Conservation (phyloP, 2,797 vertebrate genomes). For the Leucoraja ocellata region DNA sequence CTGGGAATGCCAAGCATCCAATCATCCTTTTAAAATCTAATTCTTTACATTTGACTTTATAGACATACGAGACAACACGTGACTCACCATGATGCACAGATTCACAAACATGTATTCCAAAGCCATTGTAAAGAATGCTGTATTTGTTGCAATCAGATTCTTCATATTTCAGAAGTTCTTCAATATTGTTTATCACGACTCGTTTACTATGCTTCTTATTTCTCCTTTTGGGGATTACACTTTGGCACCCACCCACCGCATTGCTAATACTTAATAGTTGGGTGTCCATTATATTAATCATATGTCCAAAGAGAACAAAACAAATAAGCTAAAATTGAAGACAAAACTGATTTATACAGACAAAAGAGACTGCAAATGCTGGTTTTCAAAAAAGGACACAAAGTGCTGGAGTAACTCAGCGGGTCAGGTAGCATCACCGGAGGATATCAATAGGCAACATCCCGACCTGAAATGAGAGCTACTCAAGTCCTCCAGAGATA, state of each 20-base stretch:
- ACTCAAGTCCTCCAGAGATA: too few species aligned
- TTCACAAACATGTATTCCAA: not conserved
- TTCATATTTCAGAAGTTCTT: not conserved
- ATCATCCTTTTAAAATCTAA: not conserved
- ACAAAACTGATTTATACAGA: not conserved
- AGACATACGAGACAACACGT: not conserved
- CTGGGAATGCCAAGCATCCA: not conserved
- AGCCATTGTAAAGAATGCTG: not conserved
- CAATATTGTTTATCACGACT: not conserved
- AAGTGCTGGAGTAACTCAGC: too few species aligned
- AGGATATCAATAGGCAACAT: too few species aligned
- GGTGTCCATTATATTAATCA: not conserved
- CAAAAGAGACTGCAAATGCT: too few species aligned
- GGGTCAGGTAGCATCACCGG: too few species aligned
- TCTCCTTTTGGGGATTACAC: not conserved
- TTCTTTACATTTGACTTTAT: not conserved
- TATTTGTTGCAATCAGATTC: not conserved
- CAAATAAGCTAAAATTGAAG: not conserved
- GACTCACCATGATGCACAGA: too few species aligned
- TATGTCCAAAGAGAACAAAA: not conserved
- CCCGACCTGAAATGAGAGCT: too few species aligned
- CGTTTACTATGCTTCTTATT: not conserved
- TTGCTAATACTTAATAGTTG: not conserved
- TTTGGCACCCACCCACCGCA: not conserved
- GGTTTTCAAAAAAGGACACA: too few species aligned